A percentile compares a stretch with the other conserved stretches of the same genome.
These are phyloP conservation scores for Argopecten irradians DNA, from an alignment of 1,140 invertebrate species.

Conservation along the genomic window DNA sequence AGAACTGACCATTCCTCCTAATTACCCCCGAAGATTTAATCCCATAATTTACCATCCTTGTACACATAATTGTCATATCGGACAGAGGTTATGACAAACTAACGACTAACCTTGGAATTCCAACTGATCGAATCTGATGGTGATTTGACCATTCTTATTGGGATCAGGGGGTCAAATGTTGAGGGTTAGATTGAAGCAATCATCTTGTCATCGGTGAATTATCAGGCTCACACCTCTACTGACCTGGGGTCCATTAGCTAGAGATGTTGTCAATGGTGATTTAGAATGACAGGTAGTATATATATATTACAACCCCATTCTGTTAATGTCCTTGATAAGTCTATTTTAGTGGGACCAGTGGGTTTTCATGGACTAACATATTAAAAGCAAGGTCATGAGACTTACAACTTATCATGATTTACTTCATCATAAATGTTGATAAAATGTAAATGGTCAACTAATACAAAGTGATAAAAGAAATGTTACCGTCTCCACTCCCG, in stretches of 20 bases:
- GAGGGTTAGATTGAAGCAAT: constrained; percentile 1
- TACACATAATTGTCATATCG: constrained; percentile 11
- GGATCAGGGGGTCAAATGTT: neutral
- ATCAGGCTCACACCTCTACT: neutral
- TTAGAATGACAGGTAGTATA: neutral
- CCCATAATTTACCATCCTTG: neutral
- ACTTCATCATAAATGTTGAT: no score
- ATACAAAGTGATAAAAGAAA: no score
- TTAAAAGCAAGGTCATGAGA: no score
- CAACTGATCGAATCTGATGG: neutral
- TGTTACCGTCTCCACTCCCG: no score
- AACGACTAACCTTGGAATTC: neutral
- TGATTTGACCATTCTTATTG: neutral
- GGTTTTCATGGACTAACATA: no score
- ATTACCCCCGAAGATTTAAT: neutral
- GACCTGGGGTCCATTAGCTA: neutral
- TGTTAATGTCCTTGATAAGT: neutral
- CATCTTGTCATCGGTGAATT: neutral
- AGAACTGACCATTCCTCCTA: neutral
- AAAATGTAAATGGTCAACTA: no score
- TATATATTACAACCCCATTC: neutral
- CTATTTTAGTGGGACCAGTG: neutral
- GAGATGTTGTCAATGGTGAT: neutral
- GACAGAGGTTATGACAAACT: neutral
- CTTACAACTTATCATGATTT: no score